Evolutionary conservation across 1,140 invertebrate genomes (phyloP).

Genomic region (Protaetia brevitarsis): DNA sequence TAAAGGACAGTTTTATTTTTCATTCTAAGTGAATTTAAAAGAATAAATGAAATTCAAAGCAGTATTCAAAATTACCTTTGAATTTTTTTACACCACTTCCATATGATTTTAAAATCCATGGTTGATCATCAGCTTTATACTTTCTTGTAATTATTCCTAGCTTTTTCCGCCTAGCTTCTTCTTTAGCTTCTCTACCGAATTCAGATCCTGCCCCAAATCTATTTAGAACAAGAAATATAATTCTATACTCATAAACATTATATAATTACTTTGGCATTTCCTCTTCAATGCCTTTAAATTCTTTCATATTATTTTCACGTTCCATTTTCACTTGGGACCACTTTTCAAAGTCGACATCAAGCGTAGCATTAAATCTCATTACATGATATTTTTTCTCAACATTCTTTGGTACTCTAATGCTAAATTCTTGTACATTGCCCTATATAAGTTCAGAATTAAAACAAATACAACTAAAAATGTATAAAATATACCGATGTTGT

Average conservation of each 20-base stretch:
- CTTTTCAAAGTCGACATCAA: conserved; percentile 88
- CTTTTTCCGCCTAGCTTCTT: conserved; percentile 93
- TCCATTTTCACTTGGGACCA: conserved; percentile 91
- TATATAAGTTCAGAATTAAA: no score
- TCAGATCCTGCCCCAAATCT: conserved; percentile 80
- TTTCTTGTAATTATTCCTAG: conserved; percentile 85
- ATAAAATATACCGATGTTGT: no score
- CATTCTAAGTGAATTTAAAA: no score
- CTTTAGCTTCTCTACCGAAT: conserved; percentile 83
- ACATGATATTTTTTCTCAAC: conserved; percentile 84
- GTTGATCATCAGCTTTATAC: conserved; percentile 90
- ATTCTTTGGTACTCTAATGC: conserved; percentile 74
- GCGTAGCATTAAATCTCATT: conserved; percentile 86
- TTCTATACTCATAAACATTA: neutral
- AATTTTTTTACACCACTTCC: conserved; percentile 91
- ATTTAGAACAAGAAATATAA: conserved; percentile 29
- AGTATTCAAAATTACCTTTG: no score
- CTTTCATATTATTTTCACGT: conserved; percentile 90
- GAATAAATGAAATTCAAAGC: no score
- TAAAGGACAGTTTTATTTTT: no score
- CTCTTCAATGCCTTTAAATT: conserved; percentile 80
- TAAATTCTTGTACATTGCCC: conserved; percentile 58
- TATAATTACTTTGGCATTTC: conserved; percentile 75
- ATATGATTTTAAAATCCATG: conserved; percentile 92
- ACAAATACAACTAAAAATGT: neutral